Evolutionary conservation across 2,113 vertebrate species (phyloP).

Genomic region (Hemibagrus wyckioides): DNA sequence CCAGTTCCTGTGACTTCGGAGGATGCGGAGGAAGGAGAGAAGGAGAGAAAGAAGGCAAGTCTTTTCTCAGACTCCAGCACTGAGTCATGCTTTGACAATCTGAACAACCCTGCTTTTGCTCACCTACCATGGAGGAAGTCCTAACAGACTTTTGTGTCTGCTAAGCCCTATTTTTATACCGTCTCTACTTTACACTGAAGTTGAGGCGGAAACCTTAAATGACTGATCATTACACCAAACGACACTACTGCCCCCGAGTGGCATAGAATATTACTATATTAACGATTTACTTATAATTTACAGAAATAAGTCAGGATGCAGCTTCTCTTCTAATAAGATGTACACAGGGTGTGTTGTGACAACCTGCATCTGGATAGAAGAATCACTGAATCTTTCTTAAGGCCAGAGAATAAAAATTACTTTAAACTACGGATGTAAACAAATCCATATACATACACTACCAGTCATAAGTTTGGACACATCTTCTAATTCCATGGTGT

Average conservation of each 20-base stretch:
- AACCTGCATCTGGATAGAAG: not conserved
- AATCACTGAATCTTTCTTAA: not conserved
- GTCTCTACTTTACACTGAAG: not conserved
- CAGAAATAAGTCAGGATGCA: not conserved
- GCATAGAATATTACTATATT: slow-evolving; percentile 8
- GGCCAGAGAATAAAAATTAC: not conserved
- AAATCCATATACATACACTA: no score
- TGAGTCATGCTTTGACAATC: slow-evolving; percentile 42
- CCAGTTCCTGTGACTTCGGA: slow-evolving; percentile 52
- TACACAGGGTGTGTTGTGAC: no score
- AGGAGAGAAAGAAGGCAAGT: slow-evolving; percentile 55
- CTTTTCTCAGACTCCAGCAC: slow-evolving; percentile 34
- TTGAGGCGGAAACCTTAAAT: not conserved
- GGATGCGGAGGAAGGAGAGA: slow-evolving; percentile 61
- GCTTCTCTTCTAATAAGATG: not conserved
- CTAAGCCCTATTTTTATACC: not conserved
- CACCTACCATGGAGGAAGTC: slow-evolving; percentile 64
- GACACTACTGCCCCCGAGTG: slow-evolving; percentile 25
- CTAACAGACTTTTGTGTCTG: slow-evolving; percentile 39
- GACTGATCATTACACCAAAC: not conserved
- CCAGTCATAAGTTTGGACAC: no score
- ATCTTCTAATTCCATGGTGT: no score
- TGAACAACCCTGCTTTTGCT: slow-evolving; percentile 48
- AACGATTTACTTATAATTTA: not conserved
- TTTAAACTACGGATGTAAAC: not conserved